Percentiles rank a stretch among this genome's conserved stretches.
These are phyloP conservation scores for Epicampocera succincta DNA, from an alignment of 2,888 invertebrate species.

Conservation along the genomic window DNA sequence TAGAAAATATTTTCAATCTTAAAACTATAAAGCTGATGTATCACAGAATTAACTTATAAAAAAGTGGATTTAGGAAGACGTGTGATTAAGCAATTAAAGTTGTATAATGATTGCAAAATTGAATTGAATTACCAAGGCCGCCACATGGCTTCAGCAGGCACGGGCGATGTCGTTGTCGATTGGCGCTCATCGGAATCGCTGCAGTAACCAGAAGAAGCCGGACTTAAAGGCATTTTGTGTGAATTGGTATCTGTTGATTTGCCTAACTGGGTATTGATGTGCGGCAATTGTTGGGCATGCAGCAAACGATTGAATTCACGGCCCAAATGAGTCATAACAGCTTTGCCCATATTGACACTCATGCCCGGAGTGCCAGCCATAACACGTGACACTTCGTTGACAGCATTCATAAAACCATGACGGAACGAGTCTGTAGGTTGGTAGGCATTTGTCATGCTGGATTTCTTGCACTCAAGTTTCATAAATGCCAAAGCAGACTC, in stretches of 20 bases:
- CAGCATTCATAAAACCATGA: constrained; percentile 94
- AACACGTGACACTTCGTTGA: constrained; percentile 93
- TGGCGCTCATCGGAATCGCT: constrained; percentile 73
- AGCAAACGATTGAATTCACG: constrained; percentile 86
- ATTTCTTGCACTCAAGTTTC: constrained; percentile 82
- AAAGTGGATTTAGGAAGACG: constrained; percentile 60
- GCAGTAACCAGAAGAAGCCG: constrained; percentile 79
- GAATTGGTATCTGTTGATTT: background rate
- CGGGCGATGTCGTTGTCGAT: constrained; percentile 65
- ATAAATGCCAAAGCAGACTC: constrained; percentile 93
- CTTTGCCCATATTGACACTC: constrained; percentile 91
- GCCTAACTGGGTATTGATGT: constrained; percentile 3
- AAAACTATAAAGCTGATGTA: constrained; percentile 65
- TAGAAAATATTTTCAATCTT: constrained; percentile 22
- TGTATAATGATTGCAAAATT: background rate
- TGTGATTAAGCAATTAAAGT: constrained; percentile 53
- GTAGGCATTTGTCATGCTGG: constrained; percentile 85
- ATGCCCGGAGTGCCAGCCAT: constrained; percentile 92
- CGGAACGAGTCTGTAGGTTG: constrained; percentile 88
- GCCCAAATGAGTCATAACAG: constrained; percentile 94
- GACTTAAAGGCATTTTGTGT: constrained; percentile 73
- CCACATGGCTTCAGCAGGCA: constrained; percentile 49
- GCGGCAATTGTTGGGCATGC: constrained; percentile 49
- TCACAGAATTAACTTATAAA: constrained; percentile 59
- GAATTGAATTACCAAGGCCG: constrained; percentile 67